phyloP scores from a whole-genome alignment of 2,797 vertebrate genomes.

The Diceros bicornis region DNA sequence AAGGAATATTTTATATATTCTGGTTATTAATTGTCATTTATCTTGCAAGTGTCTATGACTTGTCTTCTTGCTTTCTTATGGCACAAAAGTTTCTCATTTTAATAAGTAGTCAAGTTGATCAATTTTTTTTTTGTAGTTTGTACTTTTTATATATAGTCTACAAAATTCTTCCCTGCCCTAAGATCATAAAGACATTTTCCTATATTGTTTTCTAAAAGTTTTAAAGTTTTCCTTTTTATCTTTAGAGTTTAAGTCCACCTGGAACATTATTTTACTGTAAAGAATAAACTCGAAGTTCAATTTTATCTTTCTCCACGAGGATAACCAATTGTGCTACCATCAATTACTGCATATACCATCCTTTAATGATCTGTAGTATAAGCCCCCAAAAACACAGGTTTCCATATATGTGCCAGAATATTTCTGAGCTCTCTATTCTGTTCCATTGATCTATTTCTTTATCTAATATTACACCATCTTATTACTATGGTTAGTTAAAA shows the following conservation, averaged over 20 bases:
- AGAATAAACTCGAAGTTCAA: background rate
- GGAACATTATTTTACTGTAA: background rate
- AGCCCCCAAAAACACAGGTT: background rate
- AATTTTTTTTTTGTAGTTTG: background rate
- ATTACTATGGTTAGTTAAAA: background rate
- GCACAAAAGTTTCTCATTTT: conserved; percentile 28
- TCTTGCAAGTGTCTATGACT: background rate
- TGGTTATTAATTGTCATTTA: conserved; percentile 12
- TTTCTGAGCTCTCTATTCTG: background rate
- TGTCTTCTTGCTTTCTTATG: conserved; percentile 14
- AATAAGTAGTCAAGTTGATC: conserved; percentile 4
- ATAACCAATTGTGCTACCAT: background rate
- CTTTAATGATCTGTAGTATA: background rate
- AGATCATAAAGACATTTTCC: background rate
- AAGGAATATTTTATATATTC: background rate
- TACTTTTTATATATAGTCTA: background rate
- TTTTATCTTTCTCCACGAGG: background rate
- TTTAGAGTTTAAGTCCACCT: background rate
- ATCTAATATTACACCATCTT: background rate
- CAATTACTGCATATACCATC: conserved; percentile 8
- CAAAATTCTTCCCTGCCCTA: background rate
- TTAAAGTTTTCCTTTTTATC: conserved; percentile 46
- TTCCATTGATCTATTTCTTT: background rate
- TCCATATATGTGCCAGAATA: background rate
- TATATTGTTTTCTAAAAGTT: conserved; percentile 30